A percentile compares a stretch with the other conserved stretches of the same genome.
These are phyloP conservation scores for Anguilla anguilla DNA, from an alignment of 2,797 vertebrate genomes.

Conservation along the genomic window DNA sequence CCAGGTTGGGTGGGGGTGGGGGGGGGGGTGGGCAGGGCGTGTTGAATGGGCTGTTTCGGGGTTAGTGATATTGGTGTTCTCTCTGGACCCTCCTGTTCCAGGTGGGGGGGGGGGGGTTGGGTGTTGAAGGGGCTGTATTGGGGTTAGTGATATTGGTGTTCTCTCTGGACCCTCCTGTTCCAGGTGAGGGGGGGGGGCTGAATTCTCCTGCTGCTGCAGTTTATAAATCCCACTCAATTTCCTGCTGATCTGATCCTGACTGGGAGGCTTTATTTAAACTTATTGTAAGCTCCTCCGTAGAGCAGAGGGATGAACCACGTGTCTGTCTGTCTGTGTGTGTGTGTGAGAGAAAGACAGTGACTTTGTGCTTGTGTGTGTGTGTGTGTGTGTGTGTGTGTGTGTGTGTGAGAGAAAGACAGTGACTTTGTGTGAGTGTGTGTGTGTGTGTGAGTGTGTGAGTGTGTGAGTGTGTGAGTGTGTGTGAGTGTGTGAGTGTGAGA, in stretches of 20 bases:
- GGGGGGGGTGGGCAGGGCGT: too few relatives aligned
- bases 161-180: not conserved
- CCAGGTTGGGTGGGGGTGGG: not conserved
- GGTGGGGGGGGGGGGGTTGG: too few relatives aligned
- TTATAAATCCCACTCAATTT: not conserved
- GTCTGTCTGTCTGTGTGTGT: not conserved
- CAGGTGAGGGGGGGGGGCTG: not conserved
- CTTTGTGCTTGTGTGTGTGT: slow-evolving; percentile 40
- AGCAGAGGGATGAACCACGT: not conserved
- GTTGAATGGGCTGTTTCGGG: not conserved
- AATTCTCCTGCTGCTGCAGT: not conserved
- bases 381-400: slow-evolving; percentile 42
- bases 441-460: slow-evolving; percentile 41
- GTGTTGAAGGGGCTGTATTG: not conserved
- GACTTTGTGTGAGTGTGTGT: too few relatives aligned
- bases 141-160: not conserved
- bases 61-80: not conserved
- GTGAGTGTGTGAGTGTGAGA: slow-evolving; percentile 44
- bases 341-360: too few relatives aligned
- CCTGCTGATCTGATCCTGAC: not conserved
- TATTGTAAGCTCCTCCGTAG: not conserved
- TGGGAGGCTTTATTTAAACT: not conserved
- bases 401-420: slow-evolving; percentile 38
- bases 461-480: too few relatives aligned
- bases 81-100: not conserved